These are phyloP conservation scores for Acromyrmex echinatior DNA, from an alignment of 1,140 invertebrate genomes.

Conservation along the genomic window DNA sequence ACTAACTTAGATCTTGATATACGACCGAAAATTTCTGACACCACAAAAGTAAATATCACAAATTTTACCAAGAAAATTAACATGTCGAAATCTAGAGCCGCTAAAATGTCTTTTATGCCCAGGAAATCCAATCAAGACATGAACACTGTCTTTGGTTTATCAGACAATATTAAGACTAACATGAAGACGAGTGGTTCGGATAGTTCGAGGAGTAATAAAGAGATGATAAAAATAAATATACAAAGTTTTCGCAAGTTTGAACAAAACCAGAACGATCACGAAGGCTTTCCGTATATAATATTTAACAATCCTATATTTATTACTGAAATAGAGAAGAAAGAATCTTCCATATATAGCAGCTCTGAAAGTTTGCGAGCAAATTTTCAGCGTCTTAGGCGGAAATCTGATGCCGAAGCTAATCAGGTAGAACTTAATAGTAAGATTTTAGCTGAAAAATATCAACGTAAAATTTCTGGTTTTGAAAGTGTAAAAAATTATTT, in stretches of 20 bases:
- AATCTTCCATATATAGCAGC: slow-evolving; percentile 80
- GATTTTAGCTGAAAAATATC: slow-evolving; percentile 82
- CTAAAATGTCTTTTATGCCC: slow-evolving; percentile 67
- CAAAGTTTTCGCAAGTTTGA: slow-evolving; percentile 81
- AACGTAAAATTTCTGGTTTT: slow-evolving; percentile 81
- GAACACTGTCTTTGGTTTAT: slow-evolving; percentile 65
- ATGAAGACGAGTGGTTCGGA: slow-evolving; percentile 70
- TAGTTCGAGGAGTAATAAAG: slow-evolving; percentile 78
- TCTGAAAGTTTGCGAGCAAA: slow-evolving; percentile 81
- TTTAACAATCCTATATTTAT: slow-evolving; percentile 84
- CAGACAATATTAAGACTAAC: slow-evolving; percentile 78
- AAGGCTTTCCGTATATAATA: slow-evolving; percentile 83
- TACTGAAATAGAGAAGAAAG: slow-evolving; percentile 78
- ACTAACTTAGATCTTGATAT: slow-evolving; percentile 78
- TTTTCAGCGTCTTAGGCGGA: slow-evolving; percentile 79
- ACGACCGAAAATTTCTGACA: slow-evolving; percentile 79
- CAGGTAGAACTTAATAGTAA: slow-evolving; percentile 80
- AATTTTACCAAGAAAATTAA: slow-evolving; percentile 80
- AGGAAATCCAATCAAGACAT: slow-evolving; percentile 74
- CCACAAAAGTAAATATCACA: slow-evolving; percentile 74
- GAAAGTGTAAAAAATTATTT: slow-evolving; percentile 85
- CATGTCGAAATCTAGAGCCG: slow-evolving; percentile 67
- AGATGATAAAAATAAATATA: slow-evolving; percentile 81
- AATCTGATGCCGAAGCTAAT: slow-evolving; percentile 80
- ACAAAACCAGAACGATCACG: slow-evolving; percentile 82